These are phyloP conservation scores for Eupeodes latifasciatus DNA, from an alignment of 2,888 invertebrate genomes.

Conservation along the genomic window DNA sequence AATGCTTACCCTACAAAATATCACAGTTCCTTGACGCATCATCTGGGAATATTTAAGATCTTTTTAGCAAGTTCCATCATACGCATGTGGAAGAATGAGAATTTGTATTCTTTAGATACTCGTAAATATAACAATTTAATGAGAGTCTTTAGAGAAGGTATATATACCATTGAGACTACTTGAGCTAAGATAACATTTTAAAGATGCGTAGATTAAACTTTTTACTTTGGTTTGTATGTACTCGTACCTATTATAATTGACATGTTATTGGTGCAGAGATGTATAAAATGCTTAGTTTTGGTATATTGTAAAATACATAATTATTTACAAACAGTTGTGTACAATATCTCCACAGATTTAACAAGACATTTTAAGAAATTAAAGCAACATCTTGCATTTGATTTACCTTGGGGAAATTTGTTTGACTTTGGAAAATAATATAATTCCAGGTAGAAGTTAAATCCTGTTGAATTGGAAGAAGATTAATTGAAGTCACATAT, in stretches of 20 bases:
- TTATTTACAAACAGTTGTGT: background rate
- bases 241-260: background rate
- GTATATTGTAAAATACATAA: background rate
- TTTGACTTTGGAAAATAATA: too few species aligned
- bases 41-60: background rate
- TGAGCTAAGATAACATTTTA: background rate
- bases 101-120: background rate
- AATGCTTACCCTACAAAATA: too few species aligned
- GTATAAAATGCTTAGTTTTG: background rate
- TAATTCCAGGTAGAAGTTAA: too few species aligned
- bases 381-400: too few species aligned
- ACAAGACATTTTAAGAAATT: too few species aligned
- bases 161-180: background rate
- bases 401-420: too few species aligned
- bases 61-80: background rate
- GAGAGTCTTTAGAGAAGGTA: background rate
- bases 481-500: too few species aligned
- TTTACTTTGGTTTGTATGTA: background rate
- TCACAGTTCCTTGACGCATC: background rate
- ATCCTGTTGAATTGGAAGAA: too few species aligned
- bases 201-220: background rate
- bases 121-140: background rate
- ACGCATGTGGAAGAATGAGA: background rate
- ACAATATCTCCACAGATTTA: background rate
- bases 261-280: background rate